Evolutionary conservation across 2,113 vertebrate species (phyloP).

Genomic region (Podarcis raffonei): DNA sequence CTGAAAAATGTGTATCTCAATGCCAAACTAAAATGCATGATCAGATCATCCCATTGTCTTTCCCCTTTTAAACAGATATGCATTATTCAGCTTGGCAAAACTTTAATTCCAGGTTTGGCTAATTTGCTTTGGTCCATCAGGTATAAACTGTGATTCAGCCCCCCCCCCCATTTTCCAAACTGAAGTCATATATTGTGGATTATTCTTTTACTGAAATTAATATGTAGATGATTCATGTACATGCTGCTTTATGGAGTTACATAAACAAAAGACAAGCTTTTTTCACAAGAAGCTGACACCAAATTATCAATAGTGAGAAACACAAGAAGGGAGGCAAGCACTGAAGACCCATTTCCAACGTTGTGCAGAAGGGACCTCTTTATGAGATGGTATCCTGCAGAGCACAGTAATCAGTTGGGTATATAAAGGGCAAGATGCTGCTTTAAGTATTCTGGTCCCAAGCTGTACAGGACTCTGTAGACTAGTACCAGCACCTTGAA

Average conservation of each 20-base stretch:
- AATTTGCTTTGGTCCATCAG: neutral
- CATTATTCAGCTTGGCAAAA: neutral
- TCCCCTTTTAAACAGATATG: neutral
- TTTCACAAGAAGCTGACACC: neutral
- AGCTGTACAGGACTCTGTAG: too few relatives aligned
- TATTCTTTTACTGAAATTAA: neutral
- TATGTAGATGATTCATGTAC: neutral
- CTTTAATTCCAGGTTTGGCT: neutral
- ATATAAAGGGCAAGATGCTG: too few relatives aligned
- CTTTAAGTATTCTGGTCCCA: too few relatives aligned
- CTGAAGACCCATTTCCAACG: too few relatives aligned
- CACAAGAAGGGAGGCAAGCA: too few relatives aligned
- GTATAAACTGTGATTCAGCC: neutral
- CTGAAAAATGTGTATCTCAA: neutral
- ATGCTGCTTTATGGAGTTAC: neutral
- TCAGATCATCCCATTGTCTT: neutral
- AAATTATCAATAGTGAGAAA: neutral
- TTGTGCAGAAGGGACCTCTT: too few relatives aligned
- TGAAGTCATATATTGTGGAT: neutral
- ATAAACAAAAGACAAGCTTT: neutral
- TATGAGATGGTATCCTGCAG: too few relatives aligned
- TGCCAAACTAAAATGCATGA: neutral
- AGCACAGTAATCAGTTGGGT: too few relatives aligned
- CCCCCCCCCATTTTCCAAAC: neutral
- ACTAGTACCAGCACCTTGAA: too few relatives aligned